A percentile compares a stretch with the other conserved stretches of the same genome.
Conservation (phyloP, 1,140 invertebrate species). For the Eupristina koningsbergeri region DNA sequence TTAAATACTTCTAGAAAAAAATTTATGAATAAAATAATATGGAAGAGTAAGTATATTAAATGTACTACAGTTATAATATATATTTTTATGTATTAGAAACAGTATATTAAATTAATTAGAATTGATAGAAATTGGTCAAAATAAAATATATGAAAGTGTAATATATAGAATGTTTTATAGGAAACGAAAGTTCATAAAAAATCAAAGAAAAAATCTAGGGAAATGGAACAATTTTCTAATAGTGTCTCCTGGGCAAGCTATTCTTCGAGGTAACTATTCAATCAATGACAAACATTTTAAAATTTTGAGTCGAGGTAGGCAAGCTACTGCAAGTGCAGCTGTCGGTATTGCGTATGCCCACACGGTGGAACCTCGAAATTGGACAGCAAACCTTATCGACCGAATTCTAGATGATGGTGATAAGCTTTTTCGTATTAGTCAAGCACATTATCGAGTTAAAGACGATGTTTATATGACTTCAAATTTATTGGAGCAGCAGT, state of each 20-base stretch:
- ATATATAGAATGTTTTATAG: not conserved
- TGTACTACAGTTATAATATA: too few species aligned
- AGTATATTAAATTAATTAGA: not conserved
- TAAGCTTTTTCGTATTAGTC: constrained; percentile 59
- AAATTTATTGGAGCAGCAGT: constrained; percentile 58
- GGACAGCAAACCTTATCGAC: constrained; percentile 57
- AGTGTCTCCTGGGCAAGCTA: constrained; percentile 51
- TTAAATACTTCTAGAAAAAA: not conserved
- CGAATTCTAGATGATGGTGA: constrained; percentile 61
- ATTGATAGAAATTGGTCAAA: not conserved
- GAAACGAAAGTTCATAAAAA: not conserved
- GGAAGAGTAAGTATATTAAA: constrained; percentile 1
- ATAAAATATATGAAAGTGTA: not conserved
- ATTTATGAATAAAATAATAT: not conserved
- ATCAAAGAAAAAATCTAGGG: constrained; percentile 38
- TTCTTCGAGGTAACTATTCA: constrained; percentile 59
- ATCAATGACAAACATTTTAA: constrained; percentile 61
- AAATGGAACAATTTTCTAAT: constrained; percentile 60
- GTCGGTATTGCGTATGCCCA: constrained; percentile 60
- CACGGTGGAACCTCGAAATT: constrained; percentile 59
- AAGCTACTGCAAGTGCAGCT: constrained; percentile 57
- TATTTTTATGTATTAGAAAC: too few species aligned
- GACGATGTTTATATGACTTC: constrained; percentile 58
- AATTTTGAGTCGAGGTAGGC: constrained; percentile 60
- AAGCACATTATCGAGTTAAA: constrained; percentile 49